Evolutionary conservation across 2,888 invertebrate genomes (phyloP).

Genomic region (Nebria salina): DNA sequence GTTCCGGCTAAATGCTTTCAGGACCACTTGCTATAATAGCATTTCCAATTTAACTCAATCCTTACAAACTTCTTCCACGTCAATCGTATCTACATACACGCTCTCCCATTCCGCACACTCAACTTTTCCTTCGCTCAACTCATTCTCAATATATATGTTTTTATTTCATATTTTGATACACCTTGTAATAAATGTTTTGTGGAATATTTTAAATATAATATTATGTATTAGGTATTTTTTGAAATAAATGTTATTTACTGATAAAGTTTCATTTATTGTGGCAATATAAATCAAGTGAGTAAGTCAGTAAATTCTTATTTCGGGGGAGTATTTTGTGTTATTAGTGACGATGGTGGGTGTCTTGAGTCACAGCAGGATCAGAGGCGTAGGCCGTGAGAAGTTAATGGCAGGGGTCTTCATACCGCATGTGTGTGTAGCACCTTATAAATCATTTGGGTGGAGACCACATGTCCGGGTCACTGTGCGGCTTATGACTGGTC

Average conservation of each 20-base stretch:
- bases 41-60: not conserved
- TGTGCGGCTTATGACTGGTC: not conserved
- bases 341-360: not conserved
- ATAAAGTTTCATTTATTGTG: not conserved
- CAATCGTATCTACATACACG: too few relatives aligned
- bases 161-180: too few relatives aligned
- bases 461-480: constrained; percentile 3
- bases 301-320: constrained; percentile 22
- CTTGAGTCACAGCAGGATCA: not conserved
- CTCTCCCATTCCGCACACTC: too few relatives aligned
- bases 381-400: not conserved
- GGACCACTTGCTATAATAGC: not conserved
- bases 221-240: not conserved
- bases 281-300: not conserved
- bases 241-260: not conserved
- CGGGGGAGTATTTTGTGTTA: not conserved
- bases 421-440: not conserved
- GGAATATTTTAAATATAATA: not conserved
- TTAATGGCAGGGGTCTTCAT: not conserved
- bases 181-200: too few relatives aligned
- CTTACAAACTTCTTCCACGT: too few relatives aligned
- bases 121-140: too few relatives aligned
- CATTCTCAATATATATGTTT: too few relatives aligned
- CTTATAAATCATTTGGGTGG: constrained; percentile 8
- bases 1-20: not conserved